These are phyloP conservation scores for Etheostoma spectabile DNA, from an alignment of 2,113 vertebrate species.

Conservation along the genomic window DNA sequence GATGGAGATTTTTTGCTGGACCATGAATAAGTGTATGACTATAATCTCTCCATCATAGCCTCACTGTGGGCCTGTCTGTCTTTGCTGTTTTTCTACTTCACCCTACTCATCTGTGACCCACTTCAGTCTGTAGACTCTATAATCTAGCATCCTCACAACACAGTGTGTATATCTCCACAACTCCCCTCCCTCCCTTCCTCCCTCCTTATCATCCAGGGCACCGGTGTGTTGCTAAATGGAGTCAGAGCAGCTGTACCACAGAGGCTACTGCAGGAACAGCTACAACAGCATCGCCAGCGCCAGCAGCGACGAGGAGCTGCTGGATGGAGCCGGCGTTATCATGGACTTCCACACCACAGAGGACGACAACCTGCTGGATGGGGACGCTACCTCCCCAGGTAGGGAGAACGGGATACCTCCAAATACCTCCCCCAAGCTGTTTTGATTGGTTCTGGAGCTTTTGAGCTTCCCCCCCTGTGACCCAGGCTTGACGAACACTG, in stretches of 20 bases:
- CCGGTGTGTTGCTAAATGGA: conserved; percentile 94
- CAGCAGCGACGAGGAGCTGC: conserved; percentile 98
- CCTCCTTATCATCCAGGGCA: conserved; percentile 79
- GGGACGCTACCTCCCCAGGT: conserved; percentile 94
- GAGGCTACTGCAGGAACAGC: conserved; percentile 96
- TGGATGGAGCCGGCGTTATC: conserved; percentile 95
- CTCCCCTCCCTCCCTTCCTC: neutral
- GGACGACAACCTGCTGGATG: conserved; percentile 97
- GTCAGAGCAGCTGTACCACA: conserved; percentile 98
- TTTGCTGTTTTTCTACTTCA: neutral
- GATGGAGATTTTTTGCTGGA: neutral
- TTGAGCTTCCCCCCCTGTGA: neutral
- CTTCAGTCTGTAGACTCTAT: conserved; percentile 26
- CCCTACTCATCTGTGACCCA: neutral
- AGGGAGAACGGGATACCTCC: conserved; percentile 36
- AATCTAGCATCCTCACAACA: conserved; percentile 44
- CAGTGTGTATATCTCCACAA: conserved; percentile 42
- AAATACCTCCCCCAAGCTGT: neutral
- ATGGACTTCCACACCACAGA: conserved; percentile 99
- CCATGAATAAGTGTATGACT: neutral
- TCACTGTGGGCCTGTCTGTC: neutral
- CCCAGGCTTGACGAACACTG: neutral
- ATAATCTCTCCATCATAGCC: neutral
- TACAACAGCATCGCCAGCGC: conserved; percentile 99
- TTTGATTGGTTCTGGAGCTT: conserved; percentile 18